Evolutionary conservation across 2,888 invertebrate genomes (phyloP).

Genomic region (Platerodrilus igneus): DNA sequence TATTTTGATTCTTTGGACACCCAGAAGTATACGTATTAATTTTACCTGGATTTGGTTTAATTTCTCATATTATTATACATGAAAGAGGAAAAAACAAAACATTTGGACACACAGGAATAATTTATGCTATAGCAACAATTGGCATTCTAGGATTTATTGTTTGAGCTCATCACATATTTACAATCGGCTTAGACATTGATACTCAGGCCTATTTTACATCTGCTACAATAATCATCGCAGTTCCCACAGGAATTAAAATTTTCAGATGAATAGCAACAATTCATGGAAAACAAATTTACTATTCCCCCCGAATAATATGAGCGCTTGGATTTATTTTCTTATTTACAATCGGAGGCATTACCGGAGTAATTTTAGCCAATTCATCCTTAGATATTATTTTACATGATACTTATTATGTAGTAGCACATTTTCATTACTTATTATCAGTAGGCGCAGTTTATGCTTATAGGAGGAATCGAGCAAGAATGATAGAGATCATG

Average conservation of each 20-base stretch:
- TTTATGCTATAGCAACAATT: constrained; percentile 81
- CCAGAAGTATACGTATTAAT: constrained; percentile 86
- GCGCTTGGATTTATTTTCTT: constrained; percentile 71
- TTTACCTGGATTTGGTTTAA: constrained; percentile 77
- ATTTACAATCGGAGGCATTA: constrained; percentile 72
- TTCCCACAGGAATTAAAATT: constrained; percentile 81
- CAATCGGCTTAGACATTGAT: constrained; percentile 78
- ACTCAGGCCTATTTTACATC: constrained; percentile 81
- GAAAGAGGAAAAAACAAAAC: constrained; percentile 71
- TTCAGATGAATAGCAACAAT: constrained; percentile 72
- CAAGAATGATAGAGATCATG: too few species aligned
- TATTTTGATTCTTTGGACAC: constrained; percentile 86
- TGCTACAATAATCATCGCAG: constrained; percentile 82
- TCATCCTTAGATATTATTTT: constrained; percentile 72
- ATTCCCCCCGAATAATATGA: constrained; percentile 60
- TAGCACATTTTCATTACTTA: constrained; percentile 79
- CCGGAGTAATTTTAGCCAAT: constrained; percentile 65
- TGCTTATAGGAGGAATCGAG: too few species aligned
- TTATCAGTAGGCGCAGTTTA: constrained; percentile 76
- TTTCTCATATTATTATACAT: constrained; percentile 72
- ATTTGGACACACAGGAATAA: constrained; percentile 69
- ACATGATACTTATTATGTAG: constrained; percentile 82
- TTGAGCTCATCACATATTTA: constrained; percentile 83
- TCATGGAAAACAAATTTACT: constrained; percentile 59
- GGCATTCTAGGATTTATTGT: constrained; percentile 81